phyloP scores from a whole-genome alignment of 2,797 vertebrate genomes.

The Champsocephalus gunnari region DNA sequence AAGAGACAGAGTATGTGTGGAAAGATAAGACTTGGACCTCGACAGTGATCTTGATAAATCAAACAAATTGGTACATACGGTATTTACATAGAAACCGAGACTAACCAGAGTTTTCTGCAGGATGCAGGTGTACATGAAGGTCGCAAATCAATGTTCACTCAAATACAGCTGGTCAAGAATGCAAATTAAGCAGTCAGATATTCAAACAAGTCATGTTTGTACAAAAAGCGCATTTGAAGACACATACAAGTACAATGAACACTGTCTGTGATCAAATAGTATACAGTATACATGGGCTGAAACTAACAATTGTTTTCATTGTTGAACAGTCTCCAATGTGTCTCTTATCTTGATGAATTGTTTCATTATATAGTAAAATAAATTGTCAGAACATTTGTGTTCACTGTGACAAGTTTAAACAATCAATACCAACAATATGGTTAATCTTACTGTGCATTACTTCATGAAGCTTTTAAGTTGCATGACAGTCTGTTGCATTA shows the following conservation, averaged over 20 bases:
- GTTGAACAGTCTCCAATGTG: not conserved
- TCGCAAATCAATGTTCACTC: not conserved
- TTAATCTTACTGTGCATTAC: too few relatives aligned
- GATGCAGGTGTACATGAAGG: not conserved
- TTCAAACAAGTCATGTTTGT: slow-evolving; percentile 33
- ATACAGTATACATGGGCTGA: not conserved
- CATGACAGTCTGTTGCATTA: too few relatives aligned
- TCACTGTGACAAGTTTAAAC: too few relatives aligned
- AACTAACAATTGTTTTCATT: not conserved
- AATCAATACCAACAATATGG: too few relatives aligned
- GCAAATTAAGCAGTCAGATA: slow-evolving; percentile 39
- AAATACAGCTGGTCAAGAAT: not conserved
- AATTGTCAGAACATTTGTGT: not conserved
- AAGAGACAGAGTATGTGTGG: slow-evolving; percentile 11
- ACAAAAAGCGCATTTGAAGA: not conserved
- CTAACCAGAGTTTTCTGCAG: not conserved
- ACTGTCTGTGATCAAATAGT: not conserved
- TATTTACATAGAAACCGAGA: not conserved
- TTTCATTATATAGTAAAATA: not conserved
- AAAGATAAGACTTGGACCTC: not conserved
- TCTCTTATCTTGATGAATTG: not conserved
- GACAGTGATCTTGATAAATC: not conserved
- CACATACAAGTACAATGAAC: not conserved
- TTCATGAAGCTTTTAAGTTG: too few relatives aligned
- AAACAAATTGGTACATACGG: not conserved